phyloP scores from a whole-genome alignment of 2,797 vertebrate species.

The Lophotriccus pileatus region DNA sequence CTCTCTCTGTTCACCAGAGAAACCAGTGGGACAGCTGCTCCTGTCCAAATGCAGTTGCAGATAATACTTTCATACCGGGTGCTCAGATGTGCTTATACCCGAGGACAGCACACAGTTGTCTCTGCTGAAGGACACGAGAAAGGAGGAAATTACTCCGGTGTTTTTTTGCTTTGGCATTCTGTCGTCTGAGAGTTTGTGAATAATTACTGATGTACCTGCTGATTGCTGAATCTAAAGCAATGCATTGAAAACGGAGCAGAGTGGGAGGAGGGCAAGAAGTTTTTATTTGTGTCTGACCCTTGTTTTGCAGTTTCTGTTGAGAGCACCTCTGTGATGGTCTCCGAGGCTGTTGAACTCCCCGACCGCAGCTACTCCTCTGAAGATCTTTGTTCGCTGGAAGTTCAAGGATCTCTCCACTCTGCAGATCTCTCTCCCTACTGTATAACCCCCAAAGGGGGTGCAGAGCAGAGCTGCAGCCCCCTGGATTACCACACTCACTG shows the following conservation, averaged over 20 bases:
- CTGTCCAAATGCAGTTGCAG: background rate
- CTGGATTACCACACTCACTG: constrained; percentile 74
- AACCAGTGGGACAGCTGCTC: background rate
- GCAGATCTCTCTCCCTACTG: constrained; percentile 80
- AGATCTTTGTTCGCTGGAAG: constrained; percentile 86
- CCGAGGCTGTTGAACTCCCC: constrained; percentile 78
- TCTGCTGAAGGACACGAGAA: background rate
- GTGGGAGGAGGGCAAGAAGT: background rate
- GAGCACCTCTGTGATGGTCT: constrained; percentile 82
- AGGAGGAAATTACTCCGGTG: background rate
- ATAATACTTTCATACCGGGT: background rate
- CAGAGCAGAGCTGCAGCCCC: constrained; percentile 77
- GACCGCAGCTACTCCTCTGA: constrained; percentile 84
- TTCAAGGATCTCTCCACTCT: constrained; percentile 78
- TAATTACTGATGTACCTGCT: background rate
- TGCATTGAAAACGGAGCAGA: background rate
- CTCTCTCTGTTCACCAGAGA: background rate
- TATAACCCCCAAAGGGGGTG: constrained; percentile 67
- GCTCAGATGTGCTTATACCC: background rate
- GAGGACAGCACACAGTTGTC: background rate
- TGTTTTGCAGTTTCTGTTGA: constrained; percentile 81
- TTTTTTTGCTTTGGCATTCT: background rate
- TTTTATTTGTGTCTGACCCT: background rate
- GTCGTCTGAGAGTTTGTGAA: background rate
- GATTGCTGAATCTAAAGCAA: background rate